These are phyloP conservation scores for Metellina segmentata DNA, from an alignment of 2,888 invertebrate species.

Conservation along the genomic window DNA sequence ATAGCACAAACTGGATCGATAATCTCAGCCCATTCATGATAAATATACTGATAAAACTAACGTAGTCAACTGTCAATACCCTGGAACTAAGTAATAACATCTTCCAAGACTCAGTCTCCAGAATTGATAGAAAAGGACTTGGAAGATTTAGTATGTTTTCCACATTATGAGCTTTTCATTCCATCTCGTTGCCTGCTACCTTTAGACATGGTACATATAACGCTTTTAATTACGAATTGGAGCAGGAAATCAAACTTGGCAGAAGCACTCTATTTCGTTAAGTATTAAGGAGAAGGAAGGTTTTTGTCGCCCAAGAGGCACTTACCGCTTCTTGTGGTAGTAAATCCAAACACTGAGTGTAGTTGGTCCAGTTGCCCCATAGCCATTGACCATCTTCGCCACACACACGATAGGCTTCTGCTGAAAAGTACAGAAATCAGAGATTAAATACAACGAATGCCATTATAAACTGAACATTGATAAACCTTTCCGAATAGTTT, in stretches of 20 bases:
- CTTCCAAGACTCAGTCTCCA: background rate
- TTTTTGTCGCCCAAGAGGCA: background rate
- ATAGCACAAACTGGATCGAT: too few relatives aligned
- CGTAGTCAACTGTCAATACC: background rate
- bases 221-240: background rate
- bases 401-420: conserved; percentile 75
- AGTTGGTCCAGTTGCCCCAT: conserved; percentile 77
- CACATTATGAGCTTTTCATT: background rate
- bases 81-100: background rate
- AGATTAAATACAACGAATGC: background rate
- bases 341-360: conserved; percentile 74
- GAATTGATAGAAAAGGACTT: background rate
- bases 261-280: background rate
- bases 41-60: background rate
- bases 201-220: background rate
- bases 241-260: background rate
- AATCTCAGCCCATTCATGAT: background rate
- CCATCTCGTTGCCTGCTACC: background rate
- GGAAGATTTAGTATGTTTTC: background rate
- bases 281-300: background rate
- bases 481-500: too few relatives aligned
- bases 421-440: conserved; percentile 20
- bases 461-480: background rate
- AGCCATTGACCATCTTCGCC: conserved; percentile 74
- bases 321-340: conserved; percentile 47